Conservation (phyloP, 2,888 invertebrate genomes). For the Leptinotarsa peninsularis region DNA sequence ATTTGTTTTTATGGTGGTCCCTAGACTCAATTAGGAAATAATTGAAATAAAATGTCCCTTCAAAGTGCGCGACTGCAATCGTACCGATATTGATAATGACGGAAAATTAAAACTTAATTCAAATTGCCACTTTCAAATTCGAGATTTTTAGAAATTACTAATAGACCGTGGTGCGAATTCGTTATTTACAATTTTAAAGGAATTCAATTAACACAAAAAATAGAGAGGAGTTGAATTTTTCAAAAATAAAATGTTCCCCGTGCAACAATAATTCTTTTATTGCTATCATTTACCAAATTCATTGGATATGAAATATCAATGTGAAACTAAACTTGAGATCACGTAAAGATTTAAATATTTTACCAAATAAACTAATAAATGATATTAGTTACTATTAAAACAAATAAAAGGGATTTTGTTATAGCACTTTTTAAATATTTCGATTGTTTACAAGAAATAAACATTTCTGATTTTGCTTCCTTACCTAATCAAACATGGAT, state of each 20-base stretch:
- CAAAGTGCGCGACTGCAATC: background rate
- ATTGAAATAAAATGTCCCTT: too few species aligned
- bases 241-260: background rate
- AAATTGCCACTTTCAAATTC: conserved; percentile 12
- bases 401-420: background rate
- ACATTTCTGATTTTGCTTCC: background rate
- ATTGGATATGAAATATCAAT: background rate
- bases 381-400: background rate
- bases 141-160: conserved; percentile 17
- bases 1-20: too few species aligned
- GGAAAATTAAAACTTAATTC: conserved; percentile 12
- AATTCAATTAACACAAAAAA: conserved; percentile 13
- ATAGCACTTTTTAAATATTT: background rate
- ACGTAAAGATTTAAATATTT: background rate
- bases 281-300: background rate
- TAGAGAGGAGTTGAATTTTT: background rate
- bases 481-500: background rate
- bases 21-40: too few species aligned
- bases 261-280: background rate
- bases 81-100: background rate
- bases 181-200: conserved; percentile 1
- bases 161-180: conserved; percentile 20
- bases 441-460: background rate
- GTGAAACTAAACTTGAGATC: background rate
- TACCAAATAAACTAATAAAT: background rate